These are phyloP conservation scores for Trichomalopsis sarcophagae DNA, from an alignment of 1,140 invertebrate genomes.

Conservation along the genomic window DNA sequence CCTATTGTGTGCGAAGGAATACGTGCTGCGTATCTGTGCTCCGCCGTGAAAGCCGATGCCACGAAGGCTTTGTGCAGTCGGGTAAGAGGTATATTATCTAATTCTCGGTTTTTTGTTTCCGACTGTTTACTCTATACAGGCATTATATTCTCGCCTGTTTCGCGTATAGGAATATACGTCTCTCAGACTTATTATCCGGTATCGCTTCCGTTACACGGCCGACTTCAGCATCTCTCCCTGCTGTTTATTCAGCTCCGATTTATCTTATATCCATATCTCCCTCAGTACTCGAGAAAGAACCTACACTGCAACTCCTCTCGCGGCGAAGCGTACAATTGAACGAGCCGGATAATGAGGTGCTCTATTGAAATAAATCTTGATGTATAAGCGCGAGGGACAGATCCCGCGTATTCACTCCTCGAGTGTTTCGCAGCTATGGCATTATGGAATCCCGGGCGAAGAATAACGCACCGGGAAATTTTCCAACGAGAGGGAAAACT, in stretches of 20 bases:
- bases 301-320: constrained; percentile 40
- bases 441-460: constrained; percentile 62
- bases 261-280: constrained; percentile 8
- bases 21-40: constrained; percentile 67
- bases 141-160: neutral
- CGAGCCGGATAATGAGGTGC: constrained; percentile 72
- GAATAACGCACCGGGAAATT: constrained; percentile 60
- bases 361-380: constrained; percentile 74
- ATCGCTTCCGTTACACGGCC: neutral
- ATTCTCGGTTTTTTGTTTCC: neutral
- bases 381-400: constrained; percentile 52
- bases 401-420: neutral
- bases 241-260: constrained; percentile 26
- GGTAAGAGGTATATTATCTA: neutral
- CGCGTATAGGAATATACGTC: too few relatives aligned
- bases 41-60: constrained; percentile 1
- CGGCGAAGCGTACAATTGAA: constrained; percentile 67
- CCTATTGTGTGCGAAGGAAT: constrained; percentile 51
- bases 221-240: neutral
- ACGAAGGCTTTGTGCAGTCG: constrained; percentile 45
- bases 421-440: constrained; percentile 63
- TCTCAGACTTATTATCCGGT: neutral
- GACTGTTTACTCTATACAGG: neutral
- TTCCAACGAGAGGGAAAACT: constrained; percentile 43
- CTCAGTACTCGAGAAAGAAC: constrained; percentile 24